Conservation (phyloP, 2,113 vertebrate species). For the Paratilapia polleni region DNA sequence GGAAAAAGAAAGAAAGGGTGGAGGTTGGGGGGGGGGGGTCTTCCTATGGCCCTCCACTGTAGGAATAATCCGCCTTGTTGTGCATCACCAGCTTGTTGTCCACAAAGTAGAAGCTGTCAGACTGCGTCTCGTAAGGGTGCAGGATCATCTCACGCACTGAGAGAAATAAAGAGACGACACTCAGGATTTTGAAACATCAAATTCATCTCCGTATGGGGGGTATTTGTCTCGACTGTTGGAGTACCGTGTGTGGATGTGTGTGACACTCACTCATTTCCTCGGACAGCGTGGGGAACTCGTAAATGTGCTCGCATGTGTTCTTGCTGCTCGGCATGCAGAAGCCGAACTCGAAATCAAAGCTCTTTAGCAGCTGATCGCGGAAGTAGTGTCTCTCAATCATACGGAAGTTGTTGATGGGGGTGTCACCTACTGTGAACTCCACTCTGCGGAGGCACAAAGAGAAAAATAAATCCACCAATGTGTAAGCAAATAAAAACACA, state of each 20-base stretch:
- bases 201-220: not conserved
- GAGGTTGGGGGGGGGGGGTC: not conserved
- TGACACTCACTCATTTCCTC: constrained; percentile 93
- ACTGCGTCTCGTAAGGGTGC: constrained; percentile 95
- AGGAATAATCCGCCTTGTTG: constrained; percentile 99
- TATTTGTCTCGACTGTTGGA: constrained; percentile 12
- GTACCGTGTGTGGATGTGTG: not conserved
- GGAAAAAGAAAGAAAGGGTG: not conserved
- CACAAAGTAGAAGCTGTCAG: constrained; percentile 99
- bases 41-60: constrained; percentile 90
- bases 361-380: constrained; percentile 93
- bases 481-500: not conserved
- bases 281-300: constrained; percentile 95
- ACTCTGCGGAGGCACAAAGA: constrained; percentile 81
- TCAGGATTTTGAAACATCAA: not conserved
- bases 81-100: constrained; percentile 99
- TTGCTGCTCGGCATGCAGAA: constrained; percentile 99
- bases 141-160: constrained; percentile 96
- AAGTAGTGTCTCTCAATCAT: constrained; percentile 99
- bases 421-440: constrained; percentile 97
- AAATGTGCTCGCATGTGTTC: constrained; percentile 98
- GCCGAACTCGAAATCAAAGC: constrained; percentile 98
- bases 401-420: constrained; percentile 96
- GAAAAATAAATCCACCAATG: not conserved
- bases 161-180: constrained; percentile 27